These are phyloP conservation scores for Anabas testudineus DNA, from an alignment of 2,797 vertebrate species.

Conservation along the genomic window DNA sequence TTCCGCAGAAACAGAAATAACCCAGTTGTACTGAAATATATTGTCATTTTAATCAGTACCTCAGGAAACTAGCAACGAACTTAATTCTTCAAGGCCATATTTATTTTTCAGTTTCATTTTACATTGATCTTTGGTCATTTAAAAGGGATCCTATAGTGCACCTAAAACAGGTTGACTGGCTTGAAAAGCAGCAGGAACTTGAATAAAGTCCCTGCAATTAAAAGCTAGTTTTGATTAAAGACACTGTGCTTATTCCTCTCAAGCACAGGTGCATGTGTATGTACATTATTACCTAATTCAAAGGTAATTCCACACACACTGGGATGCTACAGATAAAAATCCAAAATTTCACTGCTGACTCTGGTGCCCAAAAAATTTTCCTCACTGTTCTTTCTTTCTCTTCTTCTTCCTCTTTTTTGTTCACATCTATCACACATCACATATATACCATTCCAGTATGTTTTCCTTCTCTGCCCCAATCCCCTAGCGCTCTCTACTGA, in stretches of 20 bases:
- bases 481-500: constrained; percentile 49
- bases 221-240: background rate
- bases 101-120: background rate
- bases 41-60: no score
- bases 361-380: background rate
- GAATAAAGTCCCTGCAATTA: no score
- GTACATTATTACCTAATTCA: background rate
- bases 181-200: no score
- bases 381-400: background rate
- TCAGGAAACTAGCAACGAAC: background rate
- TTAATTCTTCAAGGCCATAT: background rate
- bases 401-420: constrained; percentile 15
- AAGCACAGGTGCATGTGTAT: background rate
- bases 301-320: constrained; percentile 1
- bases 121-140: background rate
- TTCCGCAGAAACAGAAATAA: no score
- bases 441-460: constrained; percentile 41
- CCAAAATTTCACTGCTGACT: background rate
- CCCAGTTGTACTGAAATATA: no score
- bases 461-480: constrained; percentile 26
- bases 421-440: constrained; percentile 14
- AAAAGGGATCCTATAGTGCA: background rate
- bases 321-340: background rate
- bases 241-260: no score
- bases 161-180: background rate